These are phyloP conservation scores for Malacoraja senta DNA, from an alignment of 2,797 vertebrate genomes.

Conservation along the genomic window DNA sequence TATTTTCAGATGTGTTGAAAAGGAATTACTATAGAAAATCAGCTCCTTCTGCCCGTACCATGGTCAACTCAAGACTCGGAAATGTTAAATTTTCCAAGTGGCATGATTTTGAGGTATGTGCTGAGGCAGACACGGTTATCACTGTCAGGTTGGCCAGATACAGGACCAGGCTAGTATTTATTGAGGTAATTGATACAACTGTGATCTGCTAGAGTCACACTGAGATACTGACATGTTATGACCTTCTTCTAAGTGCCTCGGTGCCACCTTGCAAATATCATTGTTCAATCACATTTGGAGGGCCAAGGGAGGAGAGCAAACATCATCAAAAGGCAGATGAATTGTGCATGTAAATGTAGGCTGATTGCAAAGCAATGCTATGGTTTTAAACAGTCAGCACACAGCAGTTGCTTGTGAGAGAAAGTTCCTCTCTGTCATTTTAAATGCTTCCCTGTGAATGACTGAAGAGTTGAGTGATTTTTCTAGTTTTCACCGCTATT, in stretches of 20 bases:
- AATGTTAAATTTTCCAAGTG: background rate
- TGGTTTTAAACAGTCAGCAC: background rate
- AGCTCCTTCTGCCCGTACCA: background rate
- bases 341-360: no score
- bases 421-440: background rate
- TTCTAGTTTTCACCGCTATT: background rate
- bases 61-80: background rate
- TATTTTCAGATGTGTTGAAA: no score
- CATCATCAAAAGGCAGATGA: background rate
- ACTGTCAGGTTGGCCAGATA: background rate
- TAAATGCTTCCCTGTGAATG: background rate
- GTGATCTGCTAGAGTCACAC: no score
- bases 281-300: background rate
- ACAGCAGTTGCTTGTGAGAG: background rate
- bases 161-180: background rate
- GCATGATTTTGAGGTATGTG: background rate
- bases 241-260: background rate
- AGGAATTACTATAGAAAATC: no score
- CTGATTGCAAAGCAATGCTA: no score
- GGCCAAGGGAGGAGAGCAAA: background rate
- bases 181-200: background rate
- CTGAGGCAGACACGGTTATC: background rate
- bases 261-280: background rate
- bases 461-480: background rate
- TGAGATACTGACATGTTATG: background rate